A percentile compares a stretch with the other conserved stretches of the same genome.
phyloP scores from a whole-genome alignment of 1,140 invertebrate species.

The Physella acuta region DNA sequence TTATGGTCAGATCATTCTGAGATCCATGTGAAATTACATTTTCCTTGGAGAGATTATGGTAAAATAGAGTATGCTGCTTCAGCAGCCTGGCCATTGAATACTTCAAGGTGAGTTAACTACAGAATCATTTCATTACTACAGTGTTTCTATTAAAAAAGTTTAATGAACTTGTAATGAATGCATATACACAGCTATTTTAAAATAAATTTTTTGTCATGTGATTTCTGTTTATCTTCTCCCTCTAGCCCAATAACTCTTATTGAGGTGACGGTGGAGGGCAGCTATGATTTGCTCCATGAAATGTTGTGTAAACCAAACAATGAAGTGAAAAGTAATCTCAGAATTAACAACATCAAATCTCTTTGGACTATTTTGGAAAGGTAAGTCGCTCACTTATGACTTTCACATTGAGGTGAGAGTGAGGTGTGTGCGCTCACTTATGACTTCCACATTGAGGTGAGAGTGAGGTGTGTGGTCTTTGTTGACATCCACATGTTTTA shows the following conservation, averaged over 20 bases:
- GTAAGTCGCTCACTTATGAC: no score
- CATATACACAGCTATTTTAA: no score
- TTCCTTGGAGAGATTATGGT: conserved; percentile 77
- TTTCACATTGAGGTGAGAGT: no score
- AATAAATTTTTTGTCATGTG: neutral
- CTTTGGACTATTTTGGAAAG: conserved; percentile 66
- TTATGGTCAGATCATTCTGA: conserved; percentile 65
- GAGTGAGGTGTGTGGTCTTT: no score
- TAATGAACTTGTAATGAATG: no score
- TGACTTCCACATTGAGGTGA: no score
- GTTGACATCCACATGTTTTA: no score
- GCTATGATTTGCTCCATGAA: conserved; percentile 81
- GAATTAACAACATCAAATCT: conserved; percentile 71
- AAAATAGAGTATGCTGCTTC: conserved; percentile 72
- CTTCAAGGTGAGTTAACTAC: conserved; percentile 66
- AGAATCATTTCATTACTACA: no score
- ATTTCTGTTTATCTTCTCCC: conserved; percentile 8
- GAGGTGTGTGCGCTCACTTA: no score
- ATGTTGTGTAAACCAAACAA: conserved; percentile 72
- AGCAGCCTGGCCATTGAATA: conserved; percentile 66
- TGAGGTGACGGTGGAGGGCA: conserved; percentile 64
- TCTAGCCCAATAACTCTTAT: conserved; percentile 43
- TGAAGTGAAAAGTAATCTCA: conserved; percentile 65
- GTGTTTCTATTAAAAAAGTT: no score
- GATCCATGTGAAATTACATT: conserved; percentile 70